Evolutionary conservation across 2,797 vertebrate genomes (phyloP).

Genomic region (Passerculus sandwichensis): DNA sequence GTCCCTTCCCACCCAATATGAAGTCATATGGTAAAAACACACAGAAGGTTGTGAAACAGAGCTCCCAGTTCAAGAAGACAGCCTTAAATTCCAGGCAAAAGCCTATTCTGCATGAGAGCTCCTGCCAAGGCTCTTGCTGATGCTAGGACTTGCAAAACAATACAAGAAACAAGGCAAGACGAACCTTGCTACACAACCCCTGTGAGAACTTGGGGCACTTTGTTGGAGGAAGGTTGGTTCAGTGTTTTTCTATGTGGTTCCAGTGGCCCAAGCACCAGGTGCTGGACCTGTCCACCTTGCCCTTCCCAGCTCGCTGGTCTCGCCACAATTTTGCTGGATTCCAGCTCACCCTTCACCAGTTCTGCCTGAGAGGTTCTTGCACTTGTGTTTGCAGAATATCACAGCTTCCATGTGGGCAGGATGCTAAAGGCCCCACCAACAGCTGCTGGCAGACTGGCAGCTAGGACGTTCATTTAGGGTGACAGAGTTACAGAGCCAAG

Average conservation of each 20-base stretch:
- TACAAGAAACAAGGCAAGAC: neutral
- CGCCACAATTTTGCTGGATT: neutral
- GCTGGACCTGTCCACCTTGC: neutral
- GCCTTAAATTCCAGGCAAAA: neutral
- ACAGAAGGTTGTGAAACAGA: neutral
- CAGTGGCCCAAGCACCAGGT: neutral
- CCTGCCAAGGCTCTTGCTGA: neutral
- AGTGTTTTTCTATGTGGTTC: neutral
- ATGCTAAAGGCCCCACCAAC: neutral
- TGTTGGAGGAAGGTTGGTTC: neutral
- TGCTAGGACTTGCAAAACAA: neutral
- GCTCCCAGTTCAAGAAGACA: neutral
- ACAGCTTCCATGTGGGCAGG: neutral
- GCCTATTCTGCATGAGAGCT: neutral
- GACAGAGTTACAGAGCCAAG: neutral
- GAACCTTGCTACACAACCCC: neutral
- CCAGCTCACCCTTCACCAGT: neutral
- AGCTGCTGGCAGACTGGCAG: neutral
- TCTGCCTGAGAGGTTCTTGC: neutral
- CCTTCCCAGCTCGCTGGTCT: neutral
- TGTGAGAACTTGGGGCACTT: neutral
- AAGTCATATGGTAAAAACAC: neutral
- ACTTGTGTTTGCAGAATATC: neutral
- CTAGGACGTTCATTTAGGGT: neutral
- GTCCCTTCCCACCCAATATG: neutral